phyloP scores from a whole-genome alignment of 2,888 invertebrate species.

The Drosophila suboccidentalis region DNA sequence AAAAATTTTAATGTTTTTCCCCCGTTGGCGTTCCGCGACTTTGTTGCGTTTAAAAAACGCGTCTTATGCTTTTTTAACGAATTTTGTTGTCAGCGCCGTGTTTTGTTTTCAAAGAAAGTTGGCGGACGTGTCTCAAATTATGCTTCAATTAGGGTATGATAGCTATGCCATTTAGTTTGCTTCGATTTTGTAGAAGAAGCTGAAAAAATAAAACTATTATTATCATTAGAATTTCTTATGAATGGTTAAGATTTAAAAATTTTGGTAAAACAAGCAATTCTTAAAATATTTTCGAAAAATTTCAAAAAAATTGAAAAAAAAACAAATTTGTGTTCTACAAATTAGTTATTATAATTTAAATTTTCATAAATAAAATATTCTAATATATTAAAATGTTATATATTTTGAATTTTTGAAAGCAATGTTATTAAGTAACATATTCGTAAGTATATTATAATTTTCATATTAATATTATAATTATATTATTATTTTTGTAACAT shows the following conservation, averaged over 20 bases:
- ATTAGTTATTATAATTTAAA: too few species aligned
- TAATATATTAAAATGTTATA: too few species aligned
- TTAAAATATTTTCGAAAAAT: background rate
- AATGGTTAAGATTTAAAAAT: background rate
- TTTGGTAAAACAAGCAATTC: background rate
- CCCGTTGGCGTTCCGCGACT: slow-evolving; percentile 32
- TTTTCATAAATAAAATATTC: too few species aligned
- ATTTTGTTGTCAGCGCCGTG: slow-evolving; percentile 68
- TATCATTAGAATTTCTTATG: background rate
- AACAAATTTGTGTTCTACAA: too few species aligned
- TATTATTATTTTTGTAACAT: too few species aligned
- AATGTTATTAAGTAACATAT: too few species aligned
- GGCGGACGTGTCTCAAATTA: slow-evolving; percentile 3
- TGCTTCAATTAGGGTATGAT: slow-evolving; percentile 1
- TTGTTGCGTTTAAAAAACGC: slow-evolving; percentile 40
- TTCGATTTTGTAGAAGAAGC: background rate
- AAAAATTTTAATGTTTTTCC: background rate
- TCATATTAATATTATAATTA: too few species aligned
- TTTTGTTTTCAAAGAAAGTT: slow-evolving; percentile 44
- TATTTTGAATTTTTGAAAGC: too few species aligned
- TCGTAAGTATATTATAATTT: too few species aligned
- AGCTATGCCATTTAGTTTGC: background rate
- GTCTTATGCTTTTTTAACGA: slow-evolving; percentile 55
- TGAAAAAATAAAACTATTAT: too few species aligned
- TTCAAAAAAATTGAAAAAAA: too few species aligned